A percentile compares a stretch with the other conserved stretches of the same genome.
These are phyloP conservation scores for Apostichopus leukothele DNA, from an alignment of 53 echinoderm and acorn worm genomes.

Conservation along the genomic window DNA sequence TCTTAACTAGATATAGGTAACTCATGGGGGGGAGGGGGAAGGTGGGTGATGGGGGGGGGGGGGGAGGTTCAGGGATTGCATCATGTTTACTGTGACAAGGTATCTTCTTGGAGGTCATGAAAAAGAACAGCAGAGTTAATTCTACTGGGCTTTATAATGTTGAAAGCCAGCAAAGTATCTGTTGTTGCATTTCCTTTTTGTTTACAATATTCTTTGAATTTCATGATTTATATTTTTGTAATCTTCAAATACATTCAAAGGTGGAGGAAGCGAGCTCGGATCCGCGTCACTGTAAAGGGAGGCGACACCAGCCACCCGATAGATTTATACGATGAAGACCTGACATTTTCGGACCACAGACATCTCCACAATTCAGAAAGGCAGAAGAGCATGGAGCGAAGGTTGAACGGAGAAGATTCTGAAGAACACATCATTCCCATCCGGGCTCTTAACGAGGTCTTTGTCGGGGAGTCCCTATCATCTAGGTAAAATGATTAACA, in stretches of 20 bases:
- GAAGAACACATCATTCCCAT: conserved; percentile 67
- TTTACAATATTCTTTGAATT: neutral
- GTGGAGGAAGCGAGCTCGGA: conserved; percentile 89
- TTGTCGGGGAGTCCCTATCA: conserved; percentile 91
- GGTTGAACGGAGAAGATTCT: conserved; percentile 52
- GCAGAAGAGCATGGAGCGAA: conserved; percentile 55
- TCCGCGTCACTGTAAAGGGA: conserved; percentile 82
- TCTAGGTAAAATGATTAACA: conserved; percentile 65
- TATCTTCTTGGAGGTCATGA: no score
- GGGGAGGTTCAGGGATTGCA: no score
- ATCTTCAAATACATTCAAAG: conserved; percentile 34
- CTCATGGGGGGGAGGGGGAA: no score
- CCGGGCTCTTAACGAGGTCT: conserved; percentile 92
- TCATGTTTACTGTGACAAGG: no score
- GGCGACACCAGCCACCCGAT: conserved; percentile 85
- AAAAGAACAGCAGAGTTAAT: no score
- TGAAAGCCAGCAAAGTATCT: neutral
- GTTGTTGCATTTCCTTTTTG: neutral
- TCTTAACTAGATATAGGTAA: no score
- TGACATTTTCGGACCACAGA: conserved; percentile 76
- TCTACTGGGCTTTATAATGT: neutral
- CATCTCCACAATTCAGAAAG: conserved; percentile 61
- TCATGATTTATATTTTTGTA: no score
- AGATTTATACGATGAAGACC: conserved; percentile 89
- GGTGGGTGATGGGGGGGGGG: no score